phyloP scores from a whole-genome alignment of 2,113 vertebrate species.

The Tupaia chinensis region DNA sequence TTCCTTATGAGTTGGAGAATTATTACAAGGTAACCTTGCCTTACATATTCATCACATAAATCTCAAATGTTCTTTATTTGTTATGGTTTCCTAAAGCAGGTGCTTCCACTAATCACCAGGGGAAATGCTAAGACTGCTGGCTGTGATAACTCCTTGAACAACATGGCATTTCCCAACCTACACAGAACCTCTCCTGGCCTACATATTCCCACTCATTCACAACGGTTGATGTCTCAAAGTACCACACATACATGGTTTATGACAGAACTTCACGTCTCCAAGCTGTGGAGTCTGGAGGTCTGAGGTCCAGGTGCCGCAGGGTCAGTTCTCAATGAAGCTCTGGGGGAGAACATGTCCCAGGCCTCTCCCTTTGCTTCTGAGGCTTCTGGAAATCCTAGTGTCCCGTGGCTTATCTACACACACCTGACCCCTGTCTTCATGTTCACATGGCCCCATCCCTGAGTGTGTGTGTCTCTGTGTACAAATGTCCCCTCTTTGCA shows the following conservation, averaged over 20 bases:
- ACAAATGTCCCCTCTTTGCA: no score
- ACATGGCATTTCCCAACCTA: background rate
- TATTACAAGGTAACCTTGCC: background rate
- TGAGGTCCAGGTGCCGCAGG: no score
- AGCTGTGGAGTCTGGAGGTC: no score
- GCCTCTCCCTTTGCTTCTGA: no score
- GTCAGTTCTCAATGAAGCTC: fast-evolving
- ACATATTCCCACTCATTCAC: fast-evolving
- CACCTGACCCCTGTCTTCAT: no score
- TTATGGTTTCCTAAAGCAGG: background rate
- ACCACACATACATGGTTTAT: fast-evolving
- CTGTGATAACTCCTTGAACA: background rate
- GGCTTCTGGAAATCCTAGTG: no score
- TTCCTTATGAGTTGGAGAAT: background rate
- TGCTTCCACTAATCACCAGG: background rate
- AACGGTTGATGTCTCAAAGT: background rate
- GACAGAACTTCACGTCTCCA: no score
- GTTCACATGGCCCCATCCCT: no score
- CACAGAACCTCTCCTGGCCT: background rate
- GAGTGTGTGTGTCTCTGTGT: no score
- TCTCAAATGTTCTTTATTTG: background rate
- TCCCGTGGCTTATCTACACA: no score
- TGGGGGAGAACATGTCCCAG: background rate
- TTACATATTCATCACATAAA: background rate
- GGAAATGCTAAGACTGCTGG: fast-evolving